phyloP scores from a whole-genome alignment of 2,888 invertebrate genomes.

The Tuberolachnus salignus region DNA sequence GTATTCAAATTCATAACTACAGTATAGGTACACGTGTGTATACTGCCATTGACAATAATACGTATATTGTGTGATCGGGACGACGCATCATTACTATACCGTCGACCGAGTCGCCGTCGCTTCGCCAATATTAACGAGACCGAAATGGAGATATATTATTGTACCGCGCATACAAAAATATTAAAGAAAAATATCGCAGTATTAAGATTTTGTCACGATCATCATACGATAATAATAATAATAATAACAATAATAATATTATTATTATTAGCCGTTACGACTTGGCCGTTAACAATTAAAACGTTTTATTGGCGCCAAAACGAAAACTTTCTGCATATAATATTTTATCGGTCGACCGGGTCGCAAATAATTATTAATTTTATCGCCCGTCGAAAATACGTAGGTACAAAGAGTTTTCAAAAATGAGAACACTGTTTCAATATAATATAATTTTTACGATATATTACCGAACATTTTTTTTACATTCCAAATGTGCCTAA shows the following conservation, averaged over 20 bases:
- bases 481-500: no score
- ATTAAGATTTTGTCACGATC: background rate
- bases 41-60: no score
- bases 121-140: conserved; percentile 43
- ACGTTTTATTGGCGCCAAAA: background rate
- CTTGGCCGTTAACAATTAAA: background rate
- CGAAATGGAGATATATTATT: background rate
- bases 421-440: no score
- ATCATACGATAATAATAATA: background rate
- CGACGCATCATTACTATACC: conserved; percentile 14
- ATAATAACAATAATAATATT: no score
- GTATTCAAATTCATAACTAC: no score
- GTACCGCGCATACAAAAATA: conserved; percentile 8
- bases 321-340: background rate
- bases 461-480: no score
- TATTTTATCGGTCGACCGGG: background rate
- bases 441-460: no score
- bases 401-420: no score
- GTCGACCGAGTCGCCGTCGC: conserved; percentile 9
- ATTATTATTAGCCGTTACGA: background rate
- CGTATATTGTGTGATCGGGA: no score
- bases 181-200: background rate
- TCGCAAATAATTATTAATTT: background rate
- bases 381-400: no score
- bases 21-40: no score